Evolutionary conservation across 2,797 vertebrate genomes (phyloP), one percentile per base, ranked within the genome.

Genomic region (Halcyon smyrnensis): DNA sequence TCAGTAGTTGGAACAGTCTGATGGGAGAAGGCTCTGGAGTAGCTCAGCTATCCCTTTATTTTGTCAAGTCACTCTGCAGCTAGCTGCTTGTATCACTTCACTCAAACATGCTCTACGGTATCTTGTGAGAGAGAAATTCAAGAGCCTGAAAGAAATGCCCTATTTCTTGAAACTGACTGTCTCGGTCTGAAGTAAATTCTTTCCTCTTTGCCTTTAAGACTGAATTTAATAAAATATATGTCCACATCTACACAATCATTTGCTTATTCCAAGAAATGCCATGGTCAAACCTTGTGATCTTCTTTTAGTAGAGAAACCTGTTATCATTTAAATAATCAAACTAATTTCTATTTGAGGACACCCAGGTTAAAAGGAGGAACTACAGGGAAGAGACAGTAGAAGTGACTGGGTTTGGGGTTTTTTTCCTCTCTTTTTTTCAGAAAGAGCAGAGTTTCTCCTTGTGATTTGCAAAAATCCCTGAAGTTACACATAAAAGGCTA

Each of bases 11-110:
- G 8, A 79, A 75, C 37, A 46, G 57, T 83, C 91, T 83, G 64
- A 56, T 77, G 83, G 71, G 69, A 91, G 51, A 77, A 63, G 41
- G 50, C 62, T 67, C 64, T 53, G 37, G 73, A 73, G 46, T 9
- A 74, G 25, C 15, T 81, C 24, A 93, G 68, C 32, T 89, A 68
- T 75, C 32, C 60, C 57, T 71, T 60, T 48, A 45, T 90, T 89
- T 80, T 78, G 83, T 65, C 85, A 78, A 83, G 90, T 86, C 76
- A 86, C 63, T 63, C 62, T 81, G 90, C 53, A 83, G 76, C 28
- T 73, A n/a, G 45, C n/a, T 85, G 71, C 65, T 56, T 73, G 37
- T 70, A 67, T 13, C 41, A 27, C 43, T 80, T 87, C 39, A 37
- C 48, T 81, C 65, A 68, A 37, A 88, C 28, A 15, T 11, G 12